These are phyloP conservation scores for Cerastis rubricosa DNA, from an alignment of 2,888 invertebrate species.

Conservation along the genomic window DNA sequence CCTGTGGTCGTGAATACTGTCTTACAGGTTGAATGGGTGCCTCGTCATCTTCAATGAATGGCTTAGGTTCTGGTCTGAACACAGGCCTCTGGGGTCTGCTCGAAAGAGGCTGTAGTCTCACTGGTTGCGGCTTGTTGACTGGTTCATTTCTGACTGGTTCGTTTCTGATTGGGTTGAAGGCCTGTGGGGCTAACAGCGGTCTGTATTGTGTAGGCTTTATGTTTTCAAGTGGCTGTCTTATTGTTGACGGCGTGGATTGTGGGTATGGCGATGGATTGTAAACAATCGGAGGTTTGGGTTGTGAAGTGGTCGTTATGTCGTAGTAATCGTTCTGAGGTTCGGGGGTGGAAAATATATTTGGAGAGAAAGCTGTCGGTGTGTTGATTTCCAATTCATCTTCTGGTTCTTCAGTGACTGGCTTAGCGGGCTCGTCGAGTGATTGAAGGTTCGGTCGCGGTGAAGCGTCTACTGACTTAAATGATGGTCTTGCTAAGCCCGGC, in stretches of 20 bases:
- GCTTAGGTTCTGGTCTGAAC: constrained; percentile 88
- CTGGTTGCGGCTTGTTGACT: constrained; percentile 83
- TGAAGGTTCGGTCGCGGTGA: constrained; percentile 86
- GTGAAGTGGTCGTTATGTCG: constrained; percentile 86
- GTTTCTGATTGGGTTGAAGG: constrained; percentile 83
- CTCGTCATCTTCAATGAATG: constrained; percentile 86
- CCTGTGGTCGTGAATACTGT: constrained; percentile 87
- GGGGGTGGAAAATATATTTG: constrained; percentile 83
- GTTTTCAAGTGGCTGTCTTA: constrained; percentile 80
- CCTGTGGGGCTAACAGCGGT: constrained; percentile 81
- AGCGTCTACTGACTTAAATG: constrained; percentile 87
- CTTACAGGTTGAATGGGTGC: constrained; percentile 85
- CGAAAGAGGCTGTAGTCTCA: constrained; percentile 86
- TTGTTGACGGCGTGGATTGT: constrained; percentile 81
- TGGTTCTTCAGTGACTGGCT: constrained; percentile 93
- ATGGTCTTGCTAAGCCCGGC: constrained; percentile 85
- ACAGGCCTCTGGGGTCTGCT: constrained; percentile 89
- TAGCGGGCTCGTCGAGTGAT: constrained; percentile 89
- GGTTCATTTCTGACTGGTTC: constrained; percentile 86
- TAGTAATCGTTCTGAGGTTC: constrained; percentile 88
- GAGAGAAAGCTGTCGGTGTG: constrained; percentile 88
- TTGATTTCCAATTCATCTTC: constrained; percentile 91
- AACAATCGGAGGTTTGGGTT: constrained; percentile 85
- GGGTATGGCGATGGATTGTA: constrained; percentile 86
- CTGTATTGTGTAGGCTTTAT: constrained; percentile 87